These are phyloP conservation scores for Eurytoma californica DNA, from an alignment of 2,888 invertebrate genomes.

Conservation along the genomic window DNA sequence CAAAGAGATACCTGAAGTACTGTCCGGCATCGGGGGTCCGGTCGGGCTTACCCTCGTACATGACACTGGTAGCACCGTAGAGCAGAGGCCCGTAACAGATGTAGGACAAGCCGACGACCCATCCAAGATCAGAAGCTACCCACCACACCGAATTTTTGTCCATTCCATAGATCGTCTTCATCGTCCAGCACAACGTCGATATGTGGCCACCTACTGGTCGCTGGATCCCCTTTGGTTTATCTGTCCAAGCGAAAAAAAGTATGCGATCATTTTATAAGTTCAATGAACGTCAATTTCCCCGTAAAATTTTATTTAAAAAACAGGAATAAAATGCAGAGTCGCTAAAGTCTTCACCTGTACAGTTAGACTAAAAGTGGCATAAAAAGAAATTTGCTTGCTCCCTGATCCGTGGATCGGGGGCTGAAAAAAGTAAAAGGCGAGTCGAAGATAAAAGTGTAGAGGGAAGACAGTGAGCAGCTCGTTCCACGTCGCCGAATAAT, in stretches of 20 bases:
- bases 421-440: no score
- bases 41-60: constrained; percentile 96
- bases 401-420: no score
- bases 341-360: no score
- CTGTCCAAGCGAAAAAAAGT: constrained; percentile 66
- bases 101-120: constrained; percentile 97
- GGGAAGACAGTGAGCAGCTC: no score
- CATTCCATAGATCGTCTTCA: constrained; percentile 89
- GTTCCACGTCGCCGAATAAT: no score
- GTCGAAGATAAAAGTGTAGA: no score
- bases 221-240: constrained; percentile 87
- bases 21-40: constrained; percentile 94
- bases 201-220: constrained; percentile 93
- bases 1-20: constrained; percentile 84
- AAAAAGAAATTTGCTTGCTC: no score
- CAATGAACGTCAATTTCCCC: neutral
- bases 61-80: constrained; percentile 86
- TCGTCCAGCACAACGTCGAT: constrained; percentile 89
- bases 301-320: neutral
- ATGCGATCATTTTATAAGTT: neutral
- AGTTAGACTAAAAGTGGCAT: no score
- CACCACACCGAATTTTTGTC: constrained; percentile 89
- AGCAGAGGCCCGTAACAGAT: constrained; percentile 94
- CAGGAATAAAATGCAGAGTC: no score
- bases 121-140: constrained; percentile 92